Conservation (phyloP, 2,888 invertebrate species). For the Nomada ferruginata region DNA sequence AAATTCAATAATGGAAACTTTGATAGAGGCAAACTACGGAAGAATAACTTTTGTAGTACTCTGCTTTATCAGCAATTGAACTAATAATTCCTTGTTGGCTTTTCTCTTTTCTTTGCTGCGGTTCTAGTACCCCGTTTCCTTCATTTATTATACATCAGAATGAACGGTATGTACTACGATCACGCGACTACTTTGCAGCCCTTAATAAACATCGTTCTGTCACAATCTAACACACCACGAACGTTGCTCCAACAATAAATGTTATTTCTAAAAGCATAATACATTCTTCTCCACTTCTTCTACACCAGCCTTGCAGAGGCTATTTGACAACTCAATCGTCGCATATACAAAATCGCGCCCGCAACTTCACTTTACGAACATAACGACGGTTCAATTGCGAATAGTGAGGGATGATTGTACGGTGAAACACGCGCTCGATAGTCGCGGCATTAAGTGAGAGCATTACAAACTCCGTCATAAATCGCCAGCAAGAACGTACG, state of each 20-base stretch:
- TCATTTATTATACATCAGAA: too few species aligned
- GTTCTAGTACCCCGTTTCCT: neutral
- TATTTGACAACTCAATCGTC: neutral
- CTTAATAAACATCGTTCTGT: neutral
- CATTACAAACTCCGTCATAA: neutral
- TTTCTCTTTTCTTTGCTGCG: neutral
- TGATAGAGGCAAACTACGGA: neutral
- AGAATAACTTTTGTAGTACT: neutral
- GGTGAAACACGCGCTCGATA: neutral
- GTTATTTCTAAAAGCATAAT: neutral
- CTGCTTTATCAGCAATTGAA: neutral
- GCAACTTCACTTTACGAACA: neutral
- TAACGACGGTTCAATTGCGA: neutral
- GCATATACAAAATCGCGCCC: neutral
- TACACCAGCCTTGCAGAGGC: neutral
- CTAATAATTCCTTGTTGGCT: neutral
- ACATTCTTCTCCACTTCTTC: neutral
- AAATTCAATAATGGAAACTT: neutral
- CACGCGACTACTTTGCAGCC: neutral
- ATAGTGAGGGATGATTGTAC: neutral
- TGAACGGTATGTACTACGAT: too few species aligned
- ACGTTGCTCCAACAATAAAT: neutral
- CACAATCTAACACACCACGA: neutral
- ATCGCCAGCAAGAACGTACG: neutral
- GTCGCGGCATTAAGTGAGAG: constrained; percentile 19